These are phyloP conservation scores for Pocota personata DNA, from an alignment of 2,888 invertebrate species.

Conservation along the genomic window DNA sequence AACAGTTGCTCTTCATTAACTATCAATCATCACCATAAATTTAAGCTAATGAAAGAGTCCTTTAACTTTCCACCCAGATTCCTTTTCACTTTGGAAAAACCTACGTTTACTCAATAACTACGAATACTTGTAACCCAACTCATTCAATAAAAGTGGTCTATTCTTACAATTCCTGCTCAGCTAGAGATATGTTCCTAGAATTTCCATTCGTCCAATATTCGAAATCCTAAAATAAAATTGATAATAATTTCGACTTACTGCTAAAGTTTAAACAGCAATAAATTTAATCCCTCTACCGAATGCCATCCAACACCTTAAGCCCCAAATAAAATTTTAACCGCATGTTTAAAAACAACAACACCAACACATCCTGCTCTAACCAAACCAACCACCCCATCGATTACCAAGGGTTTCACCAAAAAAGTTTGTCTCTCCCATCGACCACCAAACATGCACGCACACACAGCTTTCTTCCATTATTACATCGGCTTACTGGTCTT, in stretches of 20 bases:
- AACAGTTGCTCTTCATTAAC: too few species aligned
- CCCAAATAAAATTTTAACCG: slow-evolving; percentile 10
- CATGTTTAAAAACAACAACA: slow-evolving; percentile 25
- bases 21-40: too few species aligned
- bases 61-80: too few species aligned
- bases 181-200: too few species aligned
- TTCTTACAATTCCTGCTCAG: too few species aligned
- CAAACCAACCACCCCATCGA: background rate
- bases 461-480: slow-evolving; percentile 26
- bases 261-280: slow-evolving; percentile 11
- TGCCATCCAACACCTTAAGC: slow-evolving; percentile 18
- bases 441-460: slow-evolving; percentile 5
- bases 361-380: background rate
- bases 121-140: too few species aligned
- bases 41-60: too few species aligned
- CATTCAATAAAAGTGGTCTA: too few species aligned
- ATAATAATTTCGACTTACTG: background rate
- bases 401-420: background rate
- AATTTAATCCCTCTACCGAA: slow-evolving; percentile 11
- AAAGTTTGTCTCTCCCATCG: background rate
- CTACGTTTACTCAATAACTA: too few species aligned
- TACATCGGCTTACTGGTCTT: slow-evolving; percentile 20
- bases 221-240: background rate
- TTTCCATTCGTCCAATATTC: background rate
- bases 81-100: too few species aligned